These are phyloP conservation scores for Aradus depressus DNA, from an alignment of 2,888 invertebrate genomes.

Conservation along the genomic window DNA sequence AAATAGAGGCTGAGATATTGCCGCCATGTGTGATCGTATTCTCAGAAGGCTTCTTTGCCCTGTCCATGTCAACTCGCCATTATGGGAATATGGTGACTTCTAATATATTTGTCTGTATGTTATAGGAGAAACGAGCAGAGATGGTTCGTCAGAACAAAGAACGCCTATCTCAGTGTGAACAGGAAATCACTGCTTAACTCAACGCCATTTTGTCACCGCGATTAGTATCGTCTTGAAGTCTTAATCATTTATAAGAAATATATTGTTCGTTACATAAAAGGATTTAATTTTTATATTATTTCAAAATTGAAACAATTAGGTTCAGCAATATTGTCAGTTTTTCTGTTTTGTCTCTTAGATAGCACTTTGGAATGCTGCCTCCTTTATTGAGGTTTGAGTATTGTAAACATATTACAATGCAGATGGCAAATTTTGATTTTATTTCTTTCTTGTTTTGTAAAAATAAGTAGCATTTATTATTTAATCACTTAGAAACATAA, in stretches of 20 bases:
- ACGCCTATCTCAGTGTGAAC: conserved; percentile 41
- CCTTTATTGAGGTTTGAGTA: too few relatives aligned
- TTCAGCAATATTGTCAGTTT: neutral
- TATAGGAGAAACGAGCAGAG: conserved; percentile 82
- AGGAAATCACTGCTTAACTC: conserved; percentile 49
- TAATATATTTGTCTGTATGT: conserved; percentile 19
- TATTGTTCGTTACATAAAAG: conserved; percentile 9
- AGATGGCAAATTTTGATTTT: too few relatives aligned
- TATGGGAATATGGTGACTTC: too few relatives aligned
- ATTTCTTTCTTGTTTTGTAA: too few relatives aligned
- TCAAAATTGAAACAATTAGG: neutral
- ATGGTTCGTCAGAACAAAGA: conserved; percentile 84
- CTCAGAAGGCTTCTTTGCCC: too few relatives aligned
- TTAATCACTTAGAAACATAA: too few relatives aligned
- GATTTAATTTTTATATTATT: too few relatives aligned
- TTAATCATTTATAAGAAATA: conserved; percentile 5
- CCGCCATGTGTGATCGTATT: too few relatives aligned
- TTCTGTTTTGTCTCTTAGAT: neutral
- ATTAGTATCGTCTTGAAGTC: conserved; percentile 9
- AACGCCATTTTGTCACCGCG: conserved; percentile 10
- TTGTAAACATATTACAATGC: too few relatives aligned
- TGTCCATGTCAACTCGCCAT: too few relatives aligned
- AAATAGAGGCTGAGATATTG: too few relatives aligned
- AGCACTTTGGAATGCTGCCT: neutral
- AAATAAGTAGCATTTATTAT: too few relatives aligned